Evolutionary conservation across 2,797 vertebrate genomes (phyloP), one percentile per base, ranked within the genome.

Genomic region (Cyclopterus lumpus): DNA sequence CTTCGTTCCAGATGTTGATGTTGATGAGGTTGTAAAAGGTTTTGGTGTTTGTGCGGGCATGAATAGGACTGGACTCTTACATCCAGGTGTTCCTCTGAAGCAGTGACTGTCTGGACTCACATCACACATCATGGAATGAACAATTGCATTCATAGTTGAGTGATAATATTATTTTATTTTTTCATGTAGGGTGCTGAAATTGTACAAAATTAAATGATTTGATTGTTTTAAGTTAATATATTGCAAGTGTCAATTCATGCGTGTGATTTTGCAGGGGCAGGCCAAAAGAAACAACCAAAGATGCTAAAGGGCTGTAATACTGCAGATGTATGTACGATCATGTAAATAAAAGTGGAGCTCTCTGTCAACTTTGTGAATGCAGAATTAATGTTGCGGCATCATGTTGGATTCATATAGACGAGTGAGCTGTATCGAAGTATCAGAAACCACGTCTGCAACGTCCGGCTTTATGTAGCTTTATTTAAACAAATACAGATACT

Each of bases 401-500:
- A 6, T 58, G 38, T 77, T 36, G 34, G 30, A 63, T 70, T 70
- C 28, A 40, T 12, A 32, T 2, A 0, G 4, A n/a, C 20, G 22
- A 34, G 53, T 32, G 34, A 15, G 18, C 22, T 63, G 30, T 58
- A 18, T 24, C 2, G 60, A 66, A 46, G 38, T 8, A n/a, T 34
- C 32, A n/a, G 22, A 40, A 68, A 75, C 10, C 28, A 70, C 26
- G 36, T 14, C 5, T 68, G 28, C 49, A 34, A 12, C 18, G 2
- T 28, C 64, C n/a, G 70, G n/a, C 44, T 82, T 48, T 54, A 64
- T 67, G 14, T 36, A 57, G 62, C 34, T 89, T 93, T 87, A 89
- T 92, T 91, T 79, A 79, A 79, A 76, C 71, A 91, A 88, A 84
- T 75, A 81, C 67, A 84, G 24, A 82, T 30, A 24, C n/a, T 22